Base-by-base conservation (phyloP, 92 coral and sea anemone species). In the Porites lobata region DNA sequence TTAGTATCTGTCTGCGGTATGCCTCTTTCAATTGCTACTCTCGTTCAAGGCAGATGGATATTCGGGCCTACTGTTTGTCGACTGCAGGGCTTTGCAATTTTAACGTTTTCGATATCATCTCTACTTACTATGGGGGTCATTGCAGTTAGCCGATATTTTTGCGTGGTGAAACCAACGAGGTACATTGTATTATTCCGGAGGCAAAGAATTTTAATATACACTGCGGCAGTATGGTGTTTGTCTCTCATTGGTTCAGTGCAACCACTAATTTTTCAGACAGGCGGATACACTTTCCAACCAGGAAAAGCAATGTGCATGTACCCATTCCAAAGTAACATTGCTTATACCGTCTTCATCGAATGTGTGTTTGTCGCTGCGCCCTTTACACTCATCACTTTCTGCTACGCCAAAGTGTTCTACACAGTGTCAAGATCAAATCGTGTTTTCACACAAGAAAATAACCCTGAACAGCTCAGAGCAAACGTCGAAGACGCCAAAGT, bases 401-500 rank as follows among this genome's bases (percentile, higher is more conserved):
- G 94, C 66, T 92, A 92, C 72, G n/a, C 67, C 21, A 80, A 82
- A 1, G 61, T 56, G 17, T 9, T 56, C 15, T 56, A 56, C 61
- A 56, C 90, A 88, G 26, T 92, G 74, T 59, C 93, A 56, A 10
- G 61, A 14, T 56, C 61, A 56, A 56, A 56, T 56, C 61, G 15
- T 2, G 61, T 56, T 56, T 17, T 58, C 86, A 51, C 19, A 20
- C 5, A 21, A 86, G 62, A 90, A 90, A 10, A 79, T 69, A 21
- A 18, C 50, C 21, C 87, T 93, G 68, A 90, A 90, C 90, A 86
- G 50, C 92, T 91, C 29, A 90, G 94, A 18, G 88, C 91, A 59
- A 91, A 93, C 47, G 12, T 56, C 11, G 92, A 93, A 88, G 96
- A 93, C 70, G 90, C 94, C n/a, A 93, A 88, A 83, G 90, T 91